Percentiles rank a stretch among this genome's conserved stretches.
These are phyloP conservation scores for Mesoligia furuncula DNA, from an alignment of 2,888 invertebrate genomes.

Conservation along the genomic window DNA sequence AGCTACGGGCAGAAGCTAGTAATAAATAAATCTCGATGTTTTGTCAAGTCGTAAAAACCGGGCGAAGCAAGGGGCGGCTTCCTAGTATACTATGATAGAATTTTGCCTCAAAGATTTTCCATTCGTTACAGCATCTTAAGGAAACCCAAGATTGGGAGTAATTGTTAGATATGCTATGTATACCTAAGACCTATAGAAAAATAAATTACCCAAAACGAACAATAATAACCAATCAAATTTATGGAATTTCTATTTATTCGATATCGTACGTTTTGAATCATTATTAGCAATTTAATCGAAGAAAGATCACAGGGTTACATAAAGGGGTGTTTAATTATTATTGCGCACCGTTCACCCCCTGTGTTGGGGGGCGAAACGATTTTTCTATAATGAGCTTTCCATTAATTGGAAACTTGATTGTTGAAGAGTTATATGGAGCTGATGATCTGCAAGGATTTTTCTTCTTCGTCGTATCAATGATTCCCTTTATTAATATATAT, in stretches of 20 bases:
- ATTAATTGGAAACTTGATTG: constrained; percentile 72
- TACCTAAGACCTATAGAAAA: constrained; percentile 6
- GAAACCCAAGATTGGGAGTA: background rate
- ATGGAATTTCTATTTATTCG: constrained; percentile 69
- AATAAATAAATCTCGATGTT: background rate
- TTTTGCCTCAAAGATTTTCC: constrained; percentile 18
- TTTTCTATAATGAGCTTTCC: constrained; percentile 73
- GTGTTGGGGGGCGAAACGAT: constrained; percentile 62
- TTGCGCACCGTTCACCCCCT: constrained; percentile 50
- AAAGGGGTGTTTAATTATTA: constrained; percentile 71
- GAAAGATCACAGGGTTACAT: constrained; percentile 67
- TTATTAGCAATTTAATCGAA: constrained; percentile 67
- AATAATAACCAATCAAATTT: constrained; percentile 64
- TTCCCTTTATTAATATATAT: too few relatives aligned
- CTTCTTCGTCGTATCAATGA: background rate
- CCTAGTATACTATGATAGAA: background rate
- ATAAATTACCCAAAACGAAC: constrained; percentile 45
- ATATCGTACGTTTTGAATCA: constrained; percentile 54
- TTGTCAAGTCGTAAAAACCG: background rate
- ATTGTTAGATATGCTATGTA: constrained; percentile 1
- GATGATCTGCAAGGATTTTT: constrained; percentile 17
- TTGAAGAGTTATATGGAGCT: constrained; percentile 64
- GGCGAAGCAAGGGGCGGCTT: too few relatives aligned
- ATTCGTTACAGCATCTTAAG: constrained; percentile 11
- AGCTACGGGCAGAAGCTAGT: too few relatives aligned